These are phyloP conservation scores for Lytechinus variegatus DNA, from an alignment of 35 echinoderm and acorn worm genomes.

Conservation along the genomic window DNA sequence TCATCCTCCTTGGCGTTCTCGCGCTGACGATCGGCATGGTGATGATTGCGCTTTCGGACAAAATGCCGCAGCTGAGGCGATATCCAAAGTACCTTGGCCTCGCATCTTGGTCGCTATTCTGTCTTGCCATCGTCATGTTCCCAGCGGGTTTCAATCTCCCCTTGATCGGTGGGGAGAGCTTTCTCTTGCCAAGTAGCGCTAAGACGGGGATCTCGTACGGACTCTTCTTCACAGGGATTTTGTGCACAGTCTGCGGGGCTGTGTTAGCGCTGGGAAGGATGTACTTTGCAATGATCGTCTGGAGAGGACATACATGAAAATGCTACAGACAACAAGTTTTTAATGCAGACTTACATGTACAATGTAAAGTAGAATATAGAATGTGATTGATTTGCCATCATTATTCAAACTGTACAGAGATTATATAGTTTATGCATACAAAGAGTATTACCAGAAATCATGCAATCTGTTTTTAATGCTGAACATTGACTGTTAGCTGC, in stretches of 20 bases:
- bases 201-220: conserved; percentile 94
- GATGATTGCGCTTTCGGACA: conserved; percentile 80
- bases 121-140: conserved; percentile 92
- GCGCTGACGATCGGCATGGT: conserved; percentile 70
- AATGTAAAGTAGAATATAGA: too few species aligned
- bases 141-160: conserved; percentile 91
- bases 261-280: conserved; percentile 86
- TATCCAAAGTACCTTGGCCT: conserved; percentile 95
- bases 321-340: background rate
- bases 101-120: conserved; percentile 81
- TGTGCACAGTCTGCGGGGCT: conserved; percentile 83
- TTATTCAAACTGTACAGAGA: background rate
- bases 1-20: conserved; percentile 75
- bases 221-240: conserved; percentile 87
- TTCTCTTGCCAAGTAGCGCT: conserved; percentile 83
- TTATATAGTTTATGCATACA: background rate
- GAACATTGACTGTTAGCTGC: background rate
- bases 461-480: background rate
- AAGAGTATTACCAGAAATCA: background rate
- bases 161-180: conserved; percentile 85
- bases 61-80: conserved; percentile 64
- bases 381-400: background rate
- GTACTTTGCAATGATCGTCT: conserved; percentile 95
- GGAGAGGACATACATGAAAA: conserved; percentile 54
- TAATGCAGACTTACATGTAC: too few species aligned